Conservation (phyloP, 2,113 vertebrate genomes). For the Sylvietta virens region DNA sequence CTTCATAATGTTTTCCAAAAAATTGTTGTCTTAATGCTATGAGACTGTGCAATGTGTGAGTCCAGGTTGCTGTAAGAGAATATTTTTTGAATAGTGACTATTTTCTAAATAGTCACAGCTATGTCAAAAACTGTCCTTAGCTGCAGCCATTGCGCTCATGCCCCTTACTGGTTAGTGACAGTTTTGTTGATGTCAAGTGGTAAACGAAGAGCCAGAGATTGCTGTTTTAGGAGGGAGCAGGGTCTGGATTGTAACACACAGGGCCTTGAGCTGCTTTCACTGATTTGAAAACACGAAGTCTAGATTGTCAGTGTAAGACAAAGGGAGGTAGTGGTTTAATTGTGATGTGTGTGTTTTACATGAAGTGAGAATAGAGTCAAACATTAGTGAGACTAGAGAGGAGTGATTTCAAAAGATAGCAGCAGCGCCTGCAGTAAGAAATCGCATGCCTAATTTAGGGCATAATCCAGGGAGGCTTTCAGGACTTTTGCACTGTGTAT, state of each 20-base stretch:
- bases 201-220: neutral
- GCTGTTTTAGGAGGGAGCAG: neutral
- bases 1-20: neutral
- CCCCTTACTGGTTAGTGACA: neutral
- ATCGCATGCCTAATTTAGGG: accelerated
- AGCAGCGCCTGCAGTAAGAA: neutral
- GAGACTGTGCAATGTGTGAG: too few species aligned
- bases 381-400: neutral
- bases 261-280: neutral
- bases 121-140: neutral
- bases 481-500: neutral
- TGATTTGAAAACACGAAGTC: neutral
- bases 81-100: neutral
- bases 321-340: neutral
- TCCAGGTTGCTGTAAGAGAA: neutral
- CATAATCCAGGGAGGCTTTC: neutral
- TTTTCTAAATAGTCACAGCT: neutral
- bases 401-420: neutral
- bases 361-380: too few species aligned
- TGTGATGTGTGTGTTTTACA: accelerated
- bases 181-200: neutral
- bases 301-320: neutral
- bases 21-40: neutral
- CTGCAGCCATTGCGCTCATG: neutral
- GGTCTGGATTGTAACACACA: neutral